Evolutionary conservation across 2,797 vertebrate species (phyloP), one percentile per base, ranked within the genome.

Genomic region (Dromococcyx pavoninus): DNA sequence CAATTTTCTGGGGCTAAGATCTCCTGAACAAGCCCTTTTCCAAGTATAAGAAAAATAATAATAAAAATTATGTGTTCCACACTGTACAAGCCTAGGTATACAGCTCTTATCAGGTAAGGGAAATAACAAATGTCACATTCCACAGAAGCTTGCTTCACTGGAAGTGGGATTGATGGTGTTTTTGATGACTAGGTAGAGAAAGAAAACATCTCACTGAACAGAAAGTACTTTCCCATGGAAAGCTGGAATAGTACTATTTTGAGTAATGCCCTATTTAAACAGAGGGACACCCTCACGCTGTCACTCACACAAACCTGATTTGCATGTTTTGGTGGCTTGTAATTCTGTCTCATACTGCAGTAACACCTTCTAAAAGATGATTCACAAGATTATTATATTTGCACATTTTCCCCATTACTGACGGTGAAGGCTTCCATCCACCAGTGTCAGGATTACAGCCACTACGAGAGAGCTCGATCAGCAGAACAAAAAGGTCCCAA

Each of bases 161-260:
- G 64, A 85, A 94, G 86, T 43, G 77, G 94, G 96, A 93, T 41
- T 90, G 94, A 94, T 90, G 91, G 86, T 94, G 88, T 35, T 96
- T 95, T 96, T 94, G 95, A 96, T 95, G 94, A 94, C 66, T 93
- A 97, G 96, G 95, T 93, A 94, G 60, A 91, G 94, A 96, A 97
- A 95, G 66, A 96, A 96, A 97, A 97, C 83, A 94, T 96, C 80
- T 94, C 39, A 7, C 53, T 94, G 94, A 97, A 96, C 95, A 97
- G 92, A 94, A 95, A 97, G 96, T 96, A 94, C 94, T 96, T 97
- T 97, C 96, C 96, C 95, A 96, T 95, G 96, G 93, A 89, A 94
- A 95, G 92, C 83, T 89, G 92, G 66, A 91, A 94, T 91, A 37
- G 89, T 78, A 96, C 94, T 97, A 97, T 97, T 97, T 96, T 97